Conservation (phyloP, 2,888 invertebrate genomes). For the Drosophila cyrtoloma region DNA sequence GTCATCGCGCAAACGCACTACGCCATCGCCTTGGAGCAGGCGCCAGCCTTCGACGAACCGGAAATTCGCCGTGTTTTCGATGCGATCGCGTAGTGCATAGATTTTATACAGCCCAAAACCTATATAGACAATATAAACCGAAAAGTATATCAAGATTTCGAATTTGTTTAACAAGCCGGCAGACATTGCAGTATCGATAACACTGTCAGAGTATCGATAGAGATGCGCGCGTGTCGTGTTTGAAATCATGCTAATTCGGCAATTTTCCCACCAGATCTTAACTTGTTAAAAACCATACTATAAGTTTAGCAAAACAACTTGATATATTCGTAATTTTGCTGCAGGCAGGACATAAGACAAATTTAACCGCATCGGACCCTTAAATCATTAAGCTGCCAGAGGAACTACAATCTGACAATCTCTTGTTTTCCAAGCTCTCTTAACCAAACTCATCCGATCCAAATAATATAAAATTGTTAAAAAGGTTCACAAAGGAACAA, state of each 20-base stretch:
- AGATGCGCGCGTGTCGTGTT: constrained; percentile 26
- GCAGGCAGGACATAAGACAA: neutral
- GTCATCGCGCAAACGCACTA: constrained; percentile 74
- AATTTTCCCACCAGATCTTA: neutral
- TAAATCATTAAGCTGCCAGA: neutral
- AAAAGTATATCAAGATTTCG: constrained; percentile 81
- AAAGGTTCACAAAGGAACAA: neutral
- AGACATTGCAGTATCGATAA: constrained; percentile 48
- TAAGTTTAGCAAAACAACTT: neutral
- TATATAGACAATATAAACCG: constrained; percentile 82
- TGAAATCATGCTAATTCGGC: neutral
- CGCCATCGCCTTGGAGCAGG: constrained; percentile 62
- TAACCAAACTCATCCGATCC: neutral
- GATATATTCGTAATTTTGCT: neutral
- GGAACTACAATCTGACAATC: neutral
- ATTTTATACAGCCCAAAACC: constrained; percentile 78
- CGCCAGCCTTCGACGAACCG: constrained; percentile 80
- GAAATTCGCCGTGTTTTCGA: constrained; percentile 65
- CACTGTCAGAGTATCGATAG: constrained; percentile 17
- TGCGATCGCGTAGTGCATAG: constrained; percentile 69
- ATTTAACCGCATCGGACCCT: neutral
- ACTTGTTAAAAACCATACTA: neutral
- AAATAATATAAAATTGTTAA: neutral
- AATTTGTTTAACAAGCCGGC: constrained; percentile 55
- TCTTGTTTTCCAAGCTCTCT: neutral